Evolutionary conservation across 2,888 invertebrate genomes (phyloP), one percentile per base, ranked within the genome.

Genomic region (Stramonita haemastoma): DNA sequence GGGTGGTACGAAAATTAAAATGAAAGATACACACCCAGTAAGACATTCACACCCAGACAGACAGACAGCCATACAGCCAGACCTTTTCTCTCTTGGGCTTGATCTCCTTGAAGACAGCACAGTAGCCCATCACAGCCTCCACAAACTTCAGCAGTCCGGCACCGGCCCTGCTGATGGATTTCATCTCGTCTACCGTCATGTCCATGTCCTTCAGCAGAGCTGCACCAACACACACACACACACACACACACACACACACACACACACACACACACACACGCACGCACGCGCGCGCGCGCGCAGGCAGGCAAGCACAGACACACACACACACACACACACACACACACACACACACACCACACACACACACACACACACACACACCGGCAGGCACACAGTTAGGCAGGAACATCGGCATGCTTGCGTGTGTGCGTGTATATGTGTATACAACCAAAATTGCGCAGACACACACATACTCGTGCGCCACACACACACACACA

Each of bases 141-240:
- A 98, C 98, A 95, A 98, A 98, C 95, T 97, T 98, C 22, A 98
- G 96, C 13, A 98, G 96, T 1, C 98, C 98, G 91, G 97, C 97
- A 92, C 98, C 98, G 73, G 98, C 98, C 95, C 97, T 97, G 94
- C 98, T 98, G 91, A 98, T 97, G 34, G 96, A 92, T 91, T 97
- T 97, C 98, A 98, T 98, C 88, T 98, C 98, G 84, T 98, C 98
- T 70, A 98, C 90, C 6, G 93, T 94, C 91, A 95, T 93, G 83
- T 95, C 94, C 90, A 95, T 93, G 83, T 94, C 93, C 66, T 94
- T 94, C 90, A 97, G 89, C 91, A 93, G 92, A 8, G 93, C 94
- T 93, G 88, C 11, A 66, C 32, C 60, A 17, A 79, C 34, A 79
- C 79, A 79, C 34, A 32, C 79, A 79, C 34, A 32, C 32, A 34